phyloP scores from a whole-genome alignment of 2,113 vertebrate species.

The Labrus mixtus region DNA sequence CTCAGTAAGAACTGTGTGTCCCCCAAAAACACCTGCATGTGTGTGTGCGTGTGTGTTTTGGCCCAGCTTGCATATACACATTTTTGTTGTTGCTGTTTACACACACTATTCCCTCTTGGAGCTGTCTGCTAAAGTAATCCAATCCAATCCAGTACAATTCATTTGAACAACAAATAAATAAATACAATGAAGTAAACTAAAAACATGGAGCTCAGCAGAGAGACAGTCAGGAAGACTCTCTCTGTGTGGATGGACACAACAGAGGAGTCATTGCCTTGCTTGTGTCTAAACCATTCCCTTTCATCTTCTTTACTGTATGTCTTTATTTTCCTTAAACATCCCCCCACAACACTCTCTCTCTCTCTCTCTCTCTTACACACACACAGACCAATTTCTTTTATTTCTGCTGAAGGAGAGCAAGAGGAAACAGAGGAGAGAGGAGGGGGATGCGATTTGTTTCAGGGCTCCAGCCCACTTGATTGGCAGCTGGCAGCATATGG shows the following conservation, averaged over 20 bases:
- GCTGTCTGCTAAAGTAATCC: conserved; percentile 8
- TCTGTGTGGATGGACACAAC: conserved; percentile 51
- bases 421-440: conserved; percentile 41
- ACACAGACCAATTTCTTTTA: conserved; percentile 50
- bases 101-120: no score
- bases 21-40: no score
- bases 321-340: conserved; percentile 64
- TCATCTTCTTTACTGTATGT: conserved; percentile 53
- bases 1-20: neutral
- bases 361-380: conserved; percentile 7
- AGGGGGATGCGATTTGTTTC: conserved; percentile 81
- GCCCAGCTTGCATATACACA: no score
- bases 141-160: conserved; percentile 33
- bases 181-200: conserved; percentile 19
- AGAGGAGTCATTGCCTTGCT: conserved; percentile 49
- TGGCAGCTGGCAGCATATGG: conserved; percentile 96
- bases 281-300: conserved; percentile 51
- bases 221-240: conserved; percentile 27
- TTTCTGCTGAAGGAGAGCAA: conserved; percentile 69
- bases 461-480: conserved; percentile 87
- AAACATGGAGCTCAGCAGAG: conserved; percentile 38
- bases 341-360: conserved; percentile 9
- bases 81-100: no score
- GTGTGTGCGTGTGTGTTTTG: no score
- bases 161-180: conserved; percentile 29